Percentiles rank a stretch among this genome's conserved stretches.
phyloP scores from a whole-genome alignment of 2,888 invertebrate species.

The Hypsopygia costalis region DNA sequence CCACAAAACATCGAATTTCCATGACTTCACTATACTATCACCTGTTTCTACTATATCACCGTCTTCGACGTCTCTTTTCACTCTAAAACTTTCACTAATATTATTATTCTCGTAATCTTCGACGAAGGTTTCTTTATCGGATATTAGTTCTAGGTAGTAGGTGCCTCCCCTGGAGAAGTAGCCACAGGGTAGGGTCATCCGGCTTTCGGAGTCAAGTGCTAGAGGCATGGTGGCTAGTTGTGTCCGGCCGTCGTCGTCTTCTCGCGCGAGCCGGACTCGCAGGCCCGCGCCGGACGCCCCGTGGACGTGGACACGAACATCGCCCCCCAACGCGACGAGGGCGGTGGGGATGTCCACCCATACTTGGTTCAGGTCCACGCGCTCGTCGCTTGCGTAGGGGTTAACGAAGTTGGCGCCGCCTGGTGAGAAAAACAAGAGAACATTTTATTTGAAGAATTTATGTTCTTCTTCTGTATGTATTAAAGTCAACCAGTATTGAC shows the following conservation, averaged over 20 bases:
- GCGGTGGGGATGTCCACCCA: constrained; percentile 86
- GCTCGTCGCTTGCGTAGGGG: constrained; percentile 59
- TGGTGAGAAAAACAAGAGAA: constrained; percentile 33
- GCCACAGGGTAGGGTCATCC: constrained; percentile 84
- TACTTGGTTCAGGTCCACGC: constrained; percentile 63
- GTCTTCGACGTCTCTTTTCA: constrained; percentile 50
- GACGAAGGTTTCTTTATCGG: constrained; percentile 51
- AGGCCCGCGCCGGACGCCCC: constrained; percentile 58
- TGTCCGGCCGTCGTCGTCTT: constrained; percentile 66
- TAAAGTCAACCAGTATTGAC: too few species aligned
- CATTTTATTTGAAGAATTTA: too few species aligned
- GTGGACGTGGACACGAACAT: constrained; percentile 86
- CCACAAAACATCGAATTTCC: constrained; percentile 90
- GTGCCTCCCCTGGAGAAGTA: constrained; percentile 87
- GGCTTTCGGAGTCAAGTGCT: constrained; percentile 70
- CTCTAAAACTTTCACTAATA: constrained; percentile 19
- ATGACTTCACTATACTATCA: constrained; percentile 66
- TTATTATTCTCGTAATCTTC: constrained; percentile 45
- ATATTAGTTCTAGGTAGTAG: constrained; percentile 66
- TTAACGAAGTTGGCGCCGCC: constrained; percentile 63
- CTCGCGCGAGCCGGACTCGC: constrained; percentile 67
- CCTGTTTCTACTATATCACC: constrained; percentile 61
- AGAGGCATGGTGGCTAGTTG: constrained; percentile 69
- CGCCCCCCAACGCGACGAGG: constrained; percentile 89
- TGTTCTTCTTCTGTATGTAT: too few species aligned